Conservation (phyloP, 2,113 vertebrate species). For the Microtus richardsoni region DNA sequence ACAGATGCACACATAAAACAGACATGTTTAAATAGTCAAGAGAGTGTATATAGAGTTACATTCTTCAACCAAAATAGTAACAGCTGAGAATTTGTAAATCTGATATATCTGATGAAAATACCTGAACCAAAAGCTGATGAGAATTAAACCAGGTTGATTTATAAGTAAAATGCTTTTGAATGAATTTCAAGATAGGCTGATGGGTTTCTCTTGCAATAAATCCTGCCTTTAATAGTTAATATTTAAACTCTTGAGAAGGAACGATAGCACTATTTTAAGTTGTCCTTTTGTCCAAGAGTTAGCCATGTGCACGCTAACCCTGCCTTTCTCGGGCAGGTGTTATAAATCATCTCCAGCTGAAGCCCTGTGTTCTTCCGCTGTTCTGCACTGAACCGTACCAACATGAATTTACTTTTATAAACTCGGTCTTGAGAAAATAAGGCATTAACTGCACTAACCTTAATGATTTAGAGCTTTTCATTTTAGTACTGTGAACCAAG, state of each 20-base stretch:
- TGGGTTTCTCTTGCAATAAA: background rate
- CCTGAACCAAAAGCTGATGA: constrained; percentile 40
- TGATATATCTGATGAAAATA: constrained; percentile 36
- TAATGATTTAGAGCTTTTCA: background rate
- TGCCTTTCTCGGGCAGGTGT: background rate
- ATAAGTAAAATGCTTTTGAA: constrained; percentile 53
- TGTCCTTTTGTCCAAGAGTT: background rate
- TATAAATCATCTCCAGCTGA: background rate
- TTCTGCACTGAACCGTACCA: background rate
- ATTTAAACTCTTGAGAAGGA: background rate
- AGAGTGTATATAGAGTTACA: background rate
- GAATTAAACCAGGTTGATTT: constrained; percentile 23
- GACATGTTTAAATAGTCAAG: constrained; percentile 35
- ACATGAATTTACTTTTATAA: background rate
- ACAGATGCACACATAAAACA: constrained; percentile 53
- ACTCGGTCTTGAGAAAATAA: constrained; percentile 27
- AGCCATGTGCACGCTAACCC: background rate
- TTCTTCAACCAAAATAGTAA: constrained; percentile 44
- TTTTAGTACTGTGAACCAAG: constrained; percentile 26
- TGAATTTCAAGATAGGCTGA: constrained; percentile 40
- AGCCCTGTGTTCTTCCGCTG: background rate
- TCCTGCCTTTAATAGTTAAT: background rate
- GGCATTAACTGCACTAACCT: background rate
- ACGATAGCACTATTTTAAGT: background rate
- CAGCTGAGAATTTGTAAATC: background rate